Conservation (phyloP, 2,888 invertebrate genomes). For the Agriotes lineatus region DNA sequence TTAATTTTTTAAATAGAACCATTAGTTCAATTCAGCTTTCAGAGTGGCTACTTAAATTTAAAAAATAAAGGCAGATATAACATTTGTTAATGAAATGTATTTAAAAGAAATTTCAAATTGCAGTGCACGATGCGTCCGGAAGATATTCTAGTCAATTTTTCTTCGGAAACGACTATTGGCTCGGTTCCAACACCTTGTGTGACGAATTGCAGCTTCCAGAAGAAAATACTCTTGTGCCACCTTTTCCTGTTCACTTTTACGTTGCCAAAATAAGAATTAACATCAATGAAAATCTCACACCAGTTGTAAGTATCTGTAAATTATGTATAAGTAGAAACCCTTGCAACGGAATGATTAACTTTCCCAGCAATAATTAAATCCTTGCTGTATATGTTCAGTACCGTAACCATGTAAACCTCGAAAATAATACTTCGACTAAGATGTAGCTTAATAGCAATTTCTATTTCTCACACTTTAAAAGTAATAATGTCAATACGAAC, state of each 20-base stretch:
- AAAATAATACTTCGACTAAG: no score
- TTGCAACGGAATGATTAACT: no score
- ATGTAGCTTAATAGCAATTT: no score
- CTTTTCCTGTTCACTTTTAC: constrained; percentile 73
- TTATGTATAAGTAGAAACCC: no score
- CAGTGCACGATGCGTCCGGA: constrained; percentile 86
- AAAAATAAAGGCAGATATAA: not conserved
- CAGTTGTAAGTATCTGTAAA: constrained; percentile 61
- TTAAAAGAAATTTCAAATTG: not conserved
- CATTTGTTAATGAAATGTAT: not conserved
- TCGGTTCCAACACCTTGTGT: constrained; percentile 80
- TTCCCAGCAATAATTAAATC: no score
- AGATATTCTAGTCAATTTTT: constrained; percentile 82
- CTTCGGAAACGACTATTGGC: constrained; percentile 86
- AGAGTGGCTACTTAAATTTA: not conserved
- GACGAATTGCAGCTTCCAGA: constrained; percentile 72
- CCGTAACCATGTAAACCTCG: no score
- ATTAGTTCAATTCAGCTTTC: not conserved
- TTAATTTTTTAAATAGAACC: no score
- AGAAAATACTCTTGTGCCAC: constrained; percentile 70
- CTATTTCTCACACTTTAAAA: no score
- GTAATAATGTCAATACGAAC: no score
- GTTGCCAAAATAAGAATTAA: constrained; percentile 68
- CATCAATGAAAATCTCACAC: constrained; percentile 60
- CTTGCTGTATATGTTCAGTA: no score